A percentile compares a stretch with the other conserved stretches of the same genome.
Conservation (phyloP, 2,797 vertebrate species). For the Ceryle rudis region DNA sequence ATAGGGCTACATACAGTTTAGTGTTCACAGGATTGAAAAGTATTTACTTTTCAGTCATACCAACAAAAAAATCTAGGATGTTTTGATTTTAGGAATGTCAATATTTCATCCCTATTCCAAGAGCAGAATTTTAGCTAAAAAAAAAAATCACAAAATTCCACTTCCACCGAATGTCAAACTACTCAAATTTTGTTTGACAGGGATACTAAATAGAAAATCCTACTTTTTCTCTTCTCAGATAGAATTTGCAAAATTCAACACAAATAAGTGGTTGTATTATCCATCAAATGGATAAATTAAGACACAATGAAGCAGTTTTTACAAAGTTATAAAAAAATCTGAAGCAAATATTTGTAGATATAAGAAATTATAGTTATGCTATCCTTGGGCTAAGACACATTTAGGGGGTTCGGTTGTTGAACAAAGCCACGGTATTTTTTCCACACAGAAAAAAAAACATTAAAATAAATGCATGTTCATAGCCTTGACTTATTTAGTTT, state of each 20-base stretch:
- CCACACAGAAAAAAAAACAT: background rate
- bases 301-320: background rate
- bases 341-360: background rate
- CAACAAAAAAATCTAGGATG: background rate
- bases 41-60: background rate
- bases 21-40: background rate
- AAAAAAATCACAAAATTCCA: background rate
- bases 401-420: background rate
- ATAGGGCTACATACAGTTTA: background rate
- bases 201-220: background rate
- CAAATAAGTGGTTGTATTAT: background rate
- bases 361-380: background rate
- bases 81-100: background rate
- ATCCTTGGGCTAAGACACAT: background rate
- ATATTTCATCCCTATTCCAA: background rate
- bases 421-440: background rate
- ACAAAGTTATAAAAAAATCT: background rate
- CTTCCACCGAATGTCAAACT: background rate
- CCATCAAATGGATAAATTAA: background rate
- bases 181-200: background rate
- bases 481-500: background rate
- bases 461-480: background rate
- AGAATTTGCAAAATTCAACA: background rate
- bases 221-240: background rate
- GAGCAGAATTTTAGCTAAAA: background rate